phyloP scores from a whole-genome alignment of 2,113 vertebrate species.

The Cacatua alba region DNA sequence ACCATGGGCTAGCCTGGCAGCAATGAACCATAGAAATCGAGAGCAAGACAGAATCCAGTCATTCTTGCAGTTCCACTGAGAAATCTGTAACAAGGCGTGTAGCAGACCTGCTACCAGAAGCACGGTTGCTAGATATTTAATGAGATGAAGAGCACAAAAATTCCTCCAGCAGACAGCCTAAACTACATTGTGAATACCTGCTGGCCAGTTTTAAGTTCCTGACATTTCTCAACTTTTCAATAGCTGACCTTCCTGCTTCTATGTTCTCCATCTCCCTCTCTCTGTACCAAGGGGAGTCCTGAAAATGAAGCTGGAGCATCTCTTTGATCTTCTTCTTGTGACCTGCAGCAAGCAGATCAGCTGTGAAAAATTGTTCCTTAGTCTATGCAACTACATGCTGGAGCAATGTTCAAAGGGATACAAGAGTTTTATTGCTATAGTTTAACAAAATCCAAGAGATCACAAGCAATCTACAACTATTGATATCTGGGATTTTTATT shows the following conservation, averaged over 20 bases:
- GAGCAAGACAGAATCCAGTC: background rate
- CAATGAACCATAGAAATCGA: background rate
- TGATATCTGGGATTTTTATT: background rate
- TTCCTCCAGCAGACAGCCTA: background rate
- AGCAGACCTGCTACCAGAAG: background rate
- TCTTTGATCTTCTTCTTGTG: background rate
- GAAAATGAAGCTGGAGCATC: background rate
- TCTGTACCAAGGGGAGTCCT: background rate
- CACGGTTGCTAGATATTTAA: background rate
- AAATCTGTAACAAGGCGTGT: background rate
- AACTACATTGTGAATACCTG: background rate
- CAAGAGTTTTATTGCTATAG: background rate
- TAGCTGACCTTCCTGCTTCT: background rate
- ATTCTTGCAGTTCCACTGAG: background rate
- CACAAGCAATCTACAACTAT: background rate
- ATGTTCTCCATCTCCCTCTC: background rate
- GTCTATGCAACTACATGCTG: background rate
- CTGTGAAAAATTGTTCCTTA: background rate
- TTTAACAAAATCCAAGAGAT: background rate
- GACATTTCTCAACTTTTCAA: background rate
- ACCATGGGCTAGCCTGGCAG: background rate
- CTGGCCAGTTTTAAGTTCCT: slow-evolving; percentile 2
- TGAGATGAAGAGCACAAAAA: slow-evolving; percentile 3
- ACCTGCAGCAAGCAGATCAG: background rate
- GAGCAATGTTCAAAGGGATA: background rate